Base-by-base conservation (phyloP, 2,113 vertebrate species). In the Oncorhynchus gorbuscha region DNA sequence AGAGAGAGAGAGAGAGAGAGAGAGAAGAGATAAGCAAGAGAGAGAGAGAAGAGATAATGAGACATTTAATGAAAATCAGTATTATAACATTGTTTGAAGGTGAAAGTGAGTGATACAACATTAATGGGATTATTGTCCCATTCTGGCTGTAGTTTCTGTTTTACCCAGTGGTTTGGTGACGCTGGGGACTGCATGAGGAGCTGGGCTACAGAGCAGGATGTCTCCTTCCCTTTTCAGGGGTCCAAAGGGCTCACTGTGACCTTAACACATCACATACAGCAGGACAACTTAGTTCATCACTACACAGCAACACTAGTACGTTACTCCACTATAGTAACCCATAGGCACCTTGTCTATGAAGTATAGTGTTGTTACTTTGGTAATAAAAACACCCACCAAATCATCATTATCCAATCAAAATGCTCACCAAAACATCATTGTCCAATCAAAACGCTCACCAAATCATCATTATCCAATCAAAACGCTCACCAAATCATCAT, bases 91-190 rank as follows among this genome's bases (percentile, higher is more conserved):
- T 6, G 5, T 14, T 9, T 20, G 45, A 24, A 55, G 28, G 18
- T 26, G 20, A 1, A 22, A 73, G 45, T 7, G 12, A 73, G 30
- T 5, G 73, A 74, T 30, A 64, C 22, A 26, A 20, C 24, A 11
- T 48, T 35, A 45, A 24, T 30, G 26, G 24, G 3, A 61, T 22
- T 11, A 45, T 45, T 45, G 3, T 45, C 39, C 0, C 39, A 20
- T 45, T 7, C 7, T 30, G 2, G 16, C 65, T 14, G 55, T 67
- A 5, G 67, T 69, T 16, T n/a, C 6, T 69, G 30, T n/a, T 14
- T 69, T 69, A 69, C 67, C 67, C 18, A 69, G 35, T 1, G 67
- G 67, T 69, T 69, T 69, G 67, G 30, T 69, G 67, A 69, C 16
- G 12, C 16, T 45, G 67, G 67, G 67, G 20, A 35, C 30, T 7